Evolutionary conservation across 2,888 invertebrate species (phyloP).

Genomic region (Frankliniella fusca): DNA sequence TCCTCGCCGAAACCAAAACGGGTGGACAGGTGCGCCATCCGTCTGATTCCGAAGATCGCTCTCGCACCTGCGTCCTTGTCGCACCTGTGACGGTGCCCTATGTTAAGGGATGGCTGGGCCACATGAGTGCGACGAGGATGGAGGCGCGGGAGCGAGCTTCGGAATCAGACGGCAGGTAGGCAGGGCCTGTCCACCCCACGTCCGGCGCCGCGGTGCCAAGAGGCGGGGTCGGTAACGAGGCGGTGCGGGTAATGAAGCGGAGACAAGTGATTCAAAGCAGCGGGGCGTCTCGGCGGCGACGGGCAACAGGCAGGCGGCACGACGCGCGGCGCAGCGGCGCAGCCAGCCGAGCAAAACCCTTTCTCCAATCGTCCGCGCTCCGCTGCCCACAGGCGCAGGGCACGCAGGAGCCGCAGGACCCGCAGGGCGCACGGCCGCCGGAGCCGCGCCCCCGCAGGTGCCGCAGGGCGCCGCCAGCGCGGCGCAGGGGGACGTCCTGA

Average conservation of each 20-base stretch:
- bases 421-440: not conserved
- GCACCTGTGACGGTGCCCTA: too few species aligned
- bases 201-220: not conserved
- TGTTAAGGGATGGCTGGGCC: too few species aligned
- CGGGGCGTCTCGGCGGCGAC: too few species aligned
- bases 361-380: conserved; percentile 1
- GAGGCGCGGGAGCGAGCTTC: too few species aligned
- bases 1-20: too few species aligned
- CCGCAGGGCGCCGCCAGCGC: conserved; percentile 35
- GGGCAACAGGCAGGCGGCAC: not conserved
- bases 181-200: not conserved
- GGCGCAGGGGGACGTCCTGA: conserved; percentile 13
- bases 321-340: not conserved
- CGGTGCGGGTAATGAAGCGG: not conserved
- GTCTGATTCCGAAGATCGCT: too few species aligned
- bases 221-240: not conserved
- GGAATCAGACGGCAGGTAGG: too few species aligned
- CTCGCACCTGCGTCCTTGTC: too few species aligned
- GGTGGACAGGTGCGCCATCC: too few species aligned
- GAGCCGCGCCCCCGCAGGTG: conserved; percentile 34
- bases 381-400: not conserved
- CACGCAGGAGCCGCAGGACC: too few species aligned
- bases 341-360: not conserved
- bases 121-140: too few species aligned
- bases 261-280: not conserved